Percentiles rank a stretch among this genome's conserved stretches.
These are phyloP conservation scores for Trachythela sp. DNA, from an alignment of 64 coral and sea anemone genomes.

Conservation along the genomic window DNA sequence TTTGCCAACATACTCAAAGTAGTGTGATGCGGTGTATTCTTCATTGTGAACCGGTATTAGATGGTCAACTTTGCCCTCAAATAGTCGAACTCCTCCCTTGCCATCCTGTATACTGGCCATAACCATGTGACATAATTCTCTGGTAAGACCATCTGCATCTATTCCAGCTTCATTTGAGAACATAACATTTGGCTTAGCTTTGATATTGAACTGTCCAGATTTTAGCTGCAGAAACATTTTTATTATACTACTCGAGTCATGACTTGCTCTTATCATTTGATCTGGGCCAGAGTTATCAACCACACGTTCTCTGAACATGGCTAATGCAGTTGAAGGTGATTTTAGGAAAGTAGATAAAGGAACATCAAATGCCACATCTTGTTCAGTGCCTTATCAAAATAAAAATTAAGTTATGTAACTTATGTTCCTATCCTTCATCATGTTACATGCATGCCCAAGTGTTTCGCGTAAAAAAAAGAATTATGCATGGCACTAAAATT, in stretches of 20 bases:
- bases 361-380: not conserved
- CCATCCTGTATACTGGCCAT: slow-evolving; percentile 15
- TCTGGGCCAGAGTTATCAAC: slow-evolving; percentile 28
- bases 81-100: slow-evolving; percentile 11
- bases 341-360: not conserved
- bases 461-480: no score
- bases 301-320: slow-evolving; percentile 29
- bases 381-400: not conserved
- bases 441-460: no score
- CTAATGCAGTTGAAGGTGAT: not conserved
- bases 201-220: slow-evolving; percentile 26
- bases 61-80: slow-evolving; percentile 32
- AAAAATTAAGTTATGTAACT: no score
- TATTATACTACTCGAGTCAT: slow-evolving; percentile 16
- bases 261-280: slow-evolving; percentile 23
- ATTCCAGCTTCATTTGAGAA: slow-evolving; percentile 25
- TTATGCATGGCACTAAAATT: no score
- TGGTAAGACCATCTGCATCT: slow-evolving; percentile 23
- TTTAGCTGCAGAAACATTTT: slow-evolving; percentile 32
- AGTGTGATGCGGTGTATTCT: slow-evolving; percentile 22
- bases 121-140: slow-evolving; percentile 36
- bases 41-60: slow-evolving; percentile 35
- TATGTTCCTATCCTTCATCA: no score
- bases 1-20: slow-evolving; percentile 41
- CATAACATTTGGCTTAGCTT: slow-evolving; percentile 30